Percentiles rank a stretch among this genome's conserved stretches.
Evolutionary conservation across 92 coral and sea anemone species (phyloP).

Genomic region (Zoanthus gigantus): DNA sequence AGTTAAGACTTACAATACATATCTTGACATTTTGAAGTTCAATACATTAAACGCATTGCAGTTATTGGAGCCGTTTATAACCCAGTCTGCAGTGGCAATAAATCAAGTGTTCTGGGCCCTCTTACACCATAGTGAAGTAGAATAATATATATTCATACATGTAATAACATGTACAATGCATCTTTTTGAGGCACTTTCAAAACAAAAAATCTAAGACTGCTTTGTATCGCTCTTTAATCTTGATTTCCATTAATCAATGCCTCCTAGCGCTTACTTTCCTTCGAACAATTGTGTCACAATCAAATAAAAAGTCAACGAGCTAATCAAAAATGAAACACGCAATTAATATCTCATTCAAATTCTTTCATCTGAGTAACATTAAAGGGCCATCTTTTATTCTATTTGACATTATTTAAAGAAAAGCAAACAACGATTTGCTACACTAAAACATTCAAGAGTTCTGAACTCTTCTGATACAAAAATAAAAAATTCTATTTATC

Average conservation of each 20-base stretch:
- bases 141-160: background rate
- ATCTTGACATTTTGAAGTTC: background rate
- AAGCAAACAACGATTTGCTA: no score
- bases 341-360: background rate
- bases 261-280: background rate
- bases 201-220: no score
- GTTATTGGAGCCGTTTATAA: background rate
- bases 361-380: background rate
- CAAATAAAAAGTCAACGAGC: background rate
- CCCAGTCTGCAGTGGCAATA: background rate
- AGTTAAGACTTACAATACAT: constrained; percentile 9
- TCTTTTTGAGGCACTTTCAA: no score
- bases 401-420: no score
- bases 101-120: background rate
- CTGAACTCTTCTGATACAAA: no score
- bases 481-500: no score
- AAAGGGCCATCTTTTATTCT: no score
- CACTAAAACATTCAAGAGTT: no score
- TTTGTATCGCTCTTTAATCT: background rate
- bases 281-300: background rate
- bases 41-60: background rate
- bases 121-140: background rate
- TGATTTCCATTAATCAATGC: background rate
- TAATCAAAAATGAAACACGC: background rate
- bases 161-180: no score